A percentile compares a stretch with the other conserved stretches of the same genome.
Evolutionary conservation across 2,888 invertebrate genomes (phyloP).

Genomic region (Eristalinus aeneus): DNA sequence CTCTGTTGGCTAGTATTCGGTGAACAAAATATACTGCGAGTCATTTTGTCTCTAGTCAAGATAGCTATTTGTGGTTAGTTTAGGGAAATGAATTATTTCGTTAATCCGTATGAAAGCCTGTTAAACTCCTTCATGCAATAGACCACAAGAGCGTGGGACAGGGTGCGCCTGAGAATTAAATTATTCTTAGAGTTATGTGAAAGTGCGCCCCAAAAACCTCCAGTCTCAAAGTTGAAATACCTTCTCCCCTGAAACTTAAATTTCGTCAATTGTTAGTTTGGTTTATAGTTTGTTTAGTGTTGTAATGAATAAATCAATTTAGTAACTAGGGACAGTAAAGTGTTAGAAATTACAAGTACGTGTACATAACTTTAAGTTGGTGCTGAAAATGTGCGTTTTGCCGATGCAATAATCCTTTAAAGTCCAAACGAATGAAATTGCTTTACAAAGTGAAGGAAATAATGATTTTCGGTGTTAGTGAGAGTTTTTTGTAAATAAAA

Average conservation of each 20-base stretch:
- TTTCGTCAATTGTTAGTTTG: not conserved
- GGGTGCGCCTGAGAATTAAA: too few species aligned
- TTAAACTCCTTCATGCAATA: too few species aligned
- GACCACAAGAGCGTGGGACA: too few species aligned
- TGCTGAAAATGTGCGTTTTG: conserved; percentile 56
- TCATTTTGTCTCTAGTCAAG: too few species aligned
- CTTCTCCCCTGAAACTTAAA: not conserved
- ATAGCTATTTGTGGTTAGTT: too few species aligned
- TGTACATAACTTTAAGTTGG: conserved; percentile 23
- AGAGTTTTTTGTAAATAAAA: not conserved
- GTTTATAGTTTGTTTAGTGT: not conserved
- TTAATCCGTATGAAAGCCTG: too few species aligned
- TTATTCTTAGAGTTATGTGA: too few species aligned
- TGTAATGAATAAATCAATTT: not conserved
- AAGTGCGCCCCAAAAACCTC: too few species aligned
- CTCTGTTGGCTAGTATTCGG: too few species aligned
- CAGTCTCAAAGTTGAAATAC: too few species aligned
- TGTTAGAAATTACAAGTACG: not conserved
- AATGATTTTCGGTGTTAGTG: not conserved
- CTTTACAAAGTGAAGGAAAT: conserved; percentile 18
- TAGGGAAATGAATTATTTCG: too few species aligned
- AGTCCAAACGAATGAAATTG: not conserved
- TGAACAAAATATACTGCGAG: too few species aligned
- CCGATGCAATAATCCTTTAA: conserved; percentile 17
- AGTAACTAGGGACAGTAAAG: not conserved